Base-by-base conservation (phyloP, 2,797 vertebrate species). In the Cyprinella venusta region DNA sequence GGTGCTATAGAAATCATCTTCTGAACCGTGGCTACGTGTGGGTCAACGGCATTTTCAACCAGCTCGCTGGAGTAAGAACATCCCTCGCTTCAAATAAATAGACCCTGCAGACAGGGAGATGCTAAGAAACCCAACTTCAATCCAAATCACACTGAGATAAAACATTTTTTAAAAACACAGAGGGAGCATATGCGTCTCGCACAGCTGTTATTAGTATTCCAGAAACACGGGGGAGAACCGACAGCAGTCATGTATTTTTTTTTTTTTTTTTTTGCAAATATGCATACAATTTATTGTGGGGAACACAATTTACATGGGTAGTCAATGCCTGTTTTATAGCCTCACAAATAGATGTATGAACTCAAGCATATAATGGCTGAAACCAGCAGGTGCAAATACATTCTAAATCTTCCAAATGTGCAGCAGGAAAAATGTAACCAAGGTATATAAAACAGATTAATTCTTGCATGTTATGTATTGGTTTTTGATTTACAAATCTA, bases 251-350 rank as follows among this genome's bases (percentile, higher is more conserved):
- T 97, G 96, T 97, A 96, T n/a, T 97, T 97, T 95, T 59, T 24
- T 68, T 83, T 79, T 83, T 67, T 76, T 84, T 88, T 84, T 96
- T 96, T 97, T 97, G 96, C 97, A 98, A 98, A 97, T 98, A 97
- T 98, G 97, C 97, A 98, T 98, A 97, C 98, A 98, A 99, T 98
- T 98, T 98, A 98, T 98, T 98, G 97, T 97, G 96, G 95, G 96
- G 96, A 98, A 98, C 96, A 98, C 97, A 98, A 99, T 98, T 99
- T 99, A 98, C 97, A 98, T 96, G 97, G 96, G 96, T 97, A 98
- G 96, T 98, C 97, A 96, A 97, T 96, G 97, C 95, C 96, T 97
- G 96, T 97, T 98, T 98, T 98, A 98, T 97, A 96, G 96, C 95
- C 96, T 96, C 96, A 96, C 97, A 98, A 98, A 99, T 98, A 98